Base-by-base conservation (phyloP, 2,888 invertebrate species). In the Bugula neritina region DNA sequence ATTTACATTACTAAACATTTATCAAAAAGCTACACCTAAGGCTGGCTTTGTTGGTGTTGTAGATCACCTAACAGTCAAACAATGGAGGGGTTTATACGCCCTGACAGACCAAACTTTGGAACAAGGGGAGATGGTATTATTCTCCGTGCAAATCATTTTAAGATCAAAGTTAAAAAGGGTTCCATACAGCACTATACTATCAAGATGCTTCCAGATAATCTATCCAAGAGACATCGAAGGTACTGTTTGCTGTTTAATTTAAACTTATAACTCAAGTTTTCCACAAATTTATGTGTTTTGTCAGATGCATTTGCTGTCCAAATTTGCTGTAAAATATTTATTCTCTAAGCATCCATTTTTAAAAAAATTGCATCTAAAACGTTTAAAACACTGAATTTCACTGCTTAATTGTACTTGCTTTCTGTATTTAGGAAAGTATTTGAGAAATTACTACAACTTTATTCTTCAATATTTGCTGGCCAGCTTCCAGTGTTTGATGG, bases 181-280 rank as follows among this genome's bases (percentile, higher is more conserved):
- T 96, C 91, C 86, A 95, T 99, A 72, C 98, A 99, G 86, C 99
- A 99, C 85, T 99, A 99, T 86, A 96, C 98, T 86, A 93, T 99
- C 77, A 94, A 93, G 85, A 98, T 99, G 83, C 93, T 94, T 81
- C 99, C 99, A 57, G 99, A 99, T 85, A 99, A 99, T 87, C 99
- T 99, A 86, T 99, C 99, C 71, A 89, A 99, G 78, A 94, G 99
- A 88, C 95, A 95, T 77, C 88, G 88, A 81, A 84, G 87, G 86
- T 86, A 73, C 73, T 77, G 3, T n/a, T 69, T 25, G 25, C 13
- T 13, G 21, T 29, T 23, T n/a, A n/a, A n/a, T n/a, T n/a, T n/a
- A n/a, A n/a, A n/a, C n/a, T n/a, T n/a, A n/a, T n/a, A n/a, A n/a
- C n/a, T n/a, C n/a, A n/a, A n/a, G n/a, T n/a, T n/a, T n/a, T n/a